Conservation (phyloP, 2,113 vertebrate species). For the Glareola pratincola region DNA sequence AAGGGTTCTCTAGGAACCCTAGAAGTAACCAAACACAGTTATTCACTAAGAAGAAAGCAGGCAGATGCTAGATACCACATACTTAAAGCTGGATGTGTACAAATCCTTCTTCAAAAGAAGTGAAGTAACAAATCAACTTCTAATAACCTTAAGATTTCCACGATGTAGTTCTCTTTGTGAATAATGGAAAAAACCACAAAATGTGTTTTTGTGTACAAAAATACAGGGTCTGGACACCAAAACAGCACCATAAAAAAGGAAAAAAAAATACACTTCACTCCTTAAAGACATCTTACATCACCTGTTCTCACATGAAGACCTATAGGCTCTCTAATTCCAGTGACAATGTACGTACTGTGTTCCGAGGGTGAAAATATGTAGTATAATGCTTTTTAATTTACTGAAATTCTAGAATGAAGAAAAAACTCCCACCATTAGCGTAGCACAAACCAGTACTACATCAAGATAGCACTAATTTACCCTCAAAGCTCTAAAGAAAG, state of each 20-base stretch:
- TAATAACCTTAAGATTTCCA: neutral
- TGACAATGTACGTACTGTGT: neutral
- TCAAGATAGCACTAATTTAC: neutral
- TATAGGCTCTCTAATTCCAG: neutral
- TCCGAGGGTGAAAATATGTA: neutral
- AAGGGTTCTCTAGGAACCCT: neutral
- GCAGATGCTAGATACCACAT: neutral
- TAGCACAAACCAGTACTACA: neutral
- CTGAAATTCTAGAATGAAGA: neutral
- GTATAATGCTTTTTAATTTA: neutral
- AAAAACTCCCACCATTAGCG: neutral
- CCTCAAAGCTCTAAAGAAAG: neutral
- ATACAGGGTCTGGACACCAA: neutral
- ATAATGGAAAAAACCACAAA: neutral
- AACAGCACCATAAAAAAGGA: neutral
- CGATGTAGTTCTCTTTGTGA: neutral
- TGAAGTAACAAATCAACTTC: neutral
- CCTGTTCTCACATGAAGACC: neutral
- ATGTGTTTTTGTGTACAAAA: neutral
- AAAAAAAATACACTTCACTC: neutral
- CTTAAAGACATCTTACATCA: neutral
- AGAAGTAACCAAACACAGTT: neutral
- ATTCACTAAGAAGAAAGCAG: neutral
- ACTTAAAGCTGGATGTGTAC: neutral
- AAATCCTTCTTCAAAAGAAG: neutral